A percentile compares a stretch with the other conserved stretches of the same genome.
phyloP scores from a whole-genome alignment of 2,797 vertebrate species.

The Novumbra hubbsi region DNA sequence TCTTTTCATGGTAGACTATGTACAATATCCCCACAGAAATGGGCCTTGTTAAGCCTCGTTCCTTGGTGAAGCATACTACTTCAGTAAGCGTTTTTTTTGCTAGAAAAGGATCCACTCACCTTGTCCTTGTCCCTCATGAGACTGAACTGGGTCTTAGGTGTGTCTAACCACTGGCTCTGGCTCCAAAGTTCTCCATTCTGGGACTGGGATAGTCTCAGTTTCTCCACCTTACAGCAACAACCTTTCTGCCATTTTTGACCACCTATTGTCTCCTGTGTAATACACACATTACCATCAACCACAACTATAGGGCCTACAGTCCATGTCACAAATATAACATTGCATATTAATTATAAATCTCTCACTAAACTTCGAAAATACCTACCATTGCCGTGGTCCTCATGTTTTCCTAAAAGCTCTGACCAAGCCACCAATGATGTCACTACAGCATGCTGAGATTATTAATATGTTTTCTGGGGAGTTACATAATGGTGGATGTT shows the following conservation, averaged over 20 bases:
- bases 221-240: slow-evolving; percentile 55
- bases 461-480: slow-evolving; percentile 72
- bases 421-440: slow-evolving; percentile 65
- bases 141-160: slow-evolving; percentile 53
- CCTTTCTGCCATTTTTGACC: slow-evolving; percentile 73
- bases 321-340: not conserved
- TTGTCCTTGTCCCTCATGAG: slow-evolving; percentile 62
- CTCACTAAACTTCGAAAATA: slow-evolving; percentile 40
- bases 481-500: slow-evolving; percentile 74
- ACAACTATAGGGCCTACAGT: not conserved
- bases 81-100: not conserved
- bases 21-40: not conserved
- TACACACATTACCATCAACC: slow-evolving; percentile 9
- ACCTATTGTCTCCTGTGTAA: slow-evolving; percentile 71
- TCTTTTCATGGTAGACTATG: not conserved
- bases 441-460: slow-evolving; percentile 71
- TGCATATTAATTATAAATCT: slow-evolving; percentile 2
- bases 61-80: not conserved
- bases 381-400: slow-evolving; percentile 67
- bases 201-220: slow-evolving; percentile 68
- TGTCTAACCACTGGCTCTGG: slow-evolving; percentile 71
- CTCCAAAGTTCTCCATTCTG: slow-evolving; percentile 72
- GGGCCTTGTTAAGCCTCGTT: not conserved
- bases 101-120: slow-evolving; percentile 55
- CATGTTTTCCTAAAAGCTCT: slow-evolving; percentile 63